These are phyloP conservation scores for Linnaemya vulpina DNA, from an alignment of 2,888 invertebrate genomes.

Conservation along the genomic window DNA sequence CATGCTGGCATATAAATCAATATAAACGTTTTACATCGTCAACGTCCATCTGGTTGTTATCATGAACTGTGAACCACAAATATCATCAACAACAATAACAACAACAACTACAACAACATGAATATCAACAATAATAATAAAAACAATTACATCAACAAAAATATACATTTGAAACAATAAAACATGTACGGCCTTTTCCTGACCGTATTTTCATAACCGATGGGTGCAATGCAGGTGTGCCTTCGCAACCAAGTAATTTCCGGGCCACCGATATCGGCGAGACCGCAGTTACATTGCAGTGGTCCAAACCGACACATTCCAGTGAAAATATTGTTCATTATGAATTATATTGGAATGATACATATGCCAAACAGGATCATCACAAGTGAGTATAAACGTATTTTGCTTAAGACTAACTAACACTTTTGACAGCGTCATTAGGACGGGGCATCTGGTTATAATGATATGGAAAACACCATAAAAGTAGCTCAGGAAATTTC, in stretches of 20 bases:
- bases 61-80: slow-evolving; percentile 58
- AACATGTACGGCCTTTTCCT: slow-evolving; percentile 17
- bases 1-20: slow-evolving; percentile 58
- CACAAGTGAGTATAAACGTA: slow-evolving; percentile 86
- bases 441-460: slow-evolving; percentile 5
- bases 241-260: slow-evolving; percentile 96
- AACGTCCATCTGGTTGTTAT: slow-evolving; percentile 61
- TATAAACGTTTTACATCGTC: slow-evolving; percentile 60
- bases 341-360: slow-evolving; percentile 98
- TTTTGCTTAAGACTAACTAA: neutral
- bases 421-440: slow-evolving; percentile 1
- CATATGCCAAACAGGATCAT: slow-evolving; percentile 94
- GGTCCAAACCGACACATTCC: slow-evolving; percentile 95
- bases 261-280: slow-evolving; percentile 94
- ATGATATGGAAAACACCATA: neutral
- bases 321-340: slow-evolving; percentile 97
- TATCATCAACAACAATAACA: slow-evolving; percentile 45
- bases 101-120: slow-evolving; percentile 7
- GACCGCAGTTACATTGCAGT: slow-evolving; percentile 94
- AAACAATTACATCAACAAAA: slow-evolving; percentile 31
- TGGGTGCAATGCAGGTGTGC: slow-evolving; percentile 88
- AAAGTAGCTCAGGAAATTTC: slow-evolving; percentile 53
- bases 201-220: slow-evolving; percentile 1
- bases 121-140: slow-evolving; percentile 38
- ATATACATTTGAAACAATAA: slow-evolving; percentile 30